A percentile compares a stretch with the other conserved stretches of the same genome.
These are phyloP conservation scores for Eulemur rufifrons DNA, from an alignment of 2,113 vertebrate genomes.

Conservation along the genomic window DNA sequence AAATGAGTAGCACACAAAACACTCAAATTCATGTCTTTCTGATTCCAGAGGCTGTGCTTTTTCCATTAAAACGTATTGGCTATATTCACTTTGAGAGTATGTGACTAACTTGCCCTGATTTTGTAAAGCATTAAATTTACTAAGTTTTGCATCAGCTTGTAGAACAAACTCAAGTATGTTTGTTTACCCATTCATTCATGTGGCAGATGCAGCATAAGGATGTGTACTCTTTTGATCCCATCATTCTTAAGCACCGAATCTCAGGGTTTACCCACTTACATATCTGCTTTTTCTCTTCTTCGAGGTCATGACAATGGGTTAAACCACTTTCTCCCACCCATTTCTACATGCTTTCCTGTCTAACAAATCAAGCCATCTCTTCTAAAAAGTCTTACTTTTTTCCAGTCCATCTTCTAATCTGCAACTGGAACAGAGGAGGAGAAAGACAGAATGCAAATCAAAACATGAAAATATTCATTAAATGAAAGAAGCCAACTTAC, in stretches of 20 bases:
- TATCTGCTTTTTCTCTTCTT: neutral
- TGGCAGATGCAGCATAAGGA: neutral
- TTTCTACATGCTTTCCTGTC: neutral
- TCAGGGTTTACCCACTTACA: neutral
- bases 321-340: neutral
- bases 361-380: neutral
- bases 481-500: neutral
- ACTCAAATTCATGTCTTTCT: neutral
- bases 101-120: neutral
- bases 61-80: neutral
- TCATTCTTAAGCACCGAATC: neutral
- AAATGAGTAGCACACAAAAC: neutral
- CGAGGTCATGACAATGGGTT: neutral
- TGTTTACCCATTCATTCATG: neutral
- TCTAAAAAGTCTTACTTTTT: neutral
- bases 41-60: neutral
- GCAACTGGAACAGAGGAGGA: neutral
- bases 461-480: neutral
- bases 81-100: neutral
- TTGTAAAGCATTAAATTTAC: neutral
- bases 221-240: neutral
- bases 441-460: neutral
- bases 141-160: neutral
- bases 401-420: conserved; percentile 17
- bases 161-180: neutral